Evolutionary conservation across 2,888 invertebrate genomes (phyloP).

Genomic region (Erebia ligea): DNA sequence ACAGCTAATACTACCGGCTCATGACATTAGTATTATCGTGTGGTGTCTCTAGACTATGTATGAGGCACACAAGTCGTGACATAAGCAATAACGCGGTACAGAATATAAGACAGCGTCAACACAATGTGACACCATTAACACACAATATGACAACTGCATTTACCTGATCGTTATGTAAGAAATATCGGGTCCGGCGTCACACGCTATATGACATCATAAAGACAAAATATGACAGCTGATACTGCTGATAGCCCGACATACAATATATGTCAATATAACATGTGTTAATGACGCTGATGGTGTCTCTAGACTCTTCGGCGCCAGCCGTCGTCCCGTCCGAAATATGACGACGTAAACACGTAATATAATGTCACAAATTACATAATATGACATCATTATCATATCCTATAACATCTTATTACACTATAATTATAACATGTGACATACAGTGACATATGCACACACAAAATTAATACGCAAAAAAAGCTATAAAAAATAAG

Average conservation of each 20-base stretch:
- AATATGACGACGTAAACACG: neutral
- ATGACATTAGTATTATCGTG: neutral
- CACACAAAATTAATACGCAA: too few species aligned
- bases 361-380: neutral
- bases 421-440: too few species aligned
- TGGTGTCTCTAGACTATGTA: neutral
- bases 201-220: neutral
- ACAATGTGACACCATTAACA: neutral
- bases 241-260: neutral
- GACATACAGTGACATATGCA: too few species aligned
- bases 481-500: too few species aligned
- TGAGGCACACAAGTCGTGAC: neutral
- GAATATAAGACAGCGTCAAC: neutral
- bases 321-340: neutral
- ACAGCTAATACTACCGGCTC: neutral
- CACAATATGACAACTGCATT: too few species aligned
- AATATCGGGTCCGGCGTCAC: neutral
- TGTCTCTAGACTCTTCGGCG: neutral
- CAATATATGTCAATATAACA: neutral
- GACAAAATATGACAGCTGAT: neutral
- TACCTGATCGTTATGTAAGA: neutral
- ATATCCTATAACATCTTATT: too few species aligned
- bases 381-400: neutral
- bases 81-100: neutral
- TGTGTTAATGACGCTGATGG: too few species aligned